Evolutionary conservation across 2,797 vertebrate species (phyloP).

Genomic region (Rhabdophis nuchalis): DNA sequence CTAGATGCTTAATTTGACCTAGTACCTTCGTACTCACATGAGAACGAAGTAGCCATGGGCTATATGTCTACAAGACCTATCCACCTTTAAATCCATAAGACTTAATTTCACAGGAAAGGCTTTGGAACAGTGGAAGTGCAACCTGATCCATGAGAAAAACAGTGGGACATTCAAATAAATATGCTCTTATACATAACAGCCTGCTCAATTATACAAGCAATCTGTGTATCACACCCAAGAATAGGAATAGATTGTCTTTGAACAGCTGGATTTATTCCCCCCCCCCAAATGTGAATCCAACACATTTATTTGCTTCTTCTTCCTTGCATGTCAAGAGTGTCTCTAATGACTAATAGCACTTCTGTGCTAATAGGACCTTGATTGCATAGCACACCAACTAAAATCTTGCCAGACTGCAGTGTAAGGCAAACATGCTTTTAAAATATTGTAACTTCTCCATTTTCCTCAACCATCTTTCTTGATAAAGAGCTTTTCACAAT

Average conservation of each 20-base stretch:
- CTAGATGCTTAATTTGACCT: not conserved
- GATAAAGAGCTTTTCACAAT: not conserved
- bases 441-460: not conserved
- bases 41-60: too few species aligned
- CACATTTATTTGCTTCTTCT: not conserved
- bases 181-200: not conserved
- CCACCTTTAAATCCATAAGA: not conserved
- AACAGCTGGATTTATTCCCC: not conserved
- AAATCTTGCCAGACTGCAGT: not conserved
- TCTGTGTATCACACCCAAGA: not conserved
- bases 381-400: not conserved
- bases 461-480: not conserved
- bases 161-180: not conserved
- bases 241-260: not conserved
- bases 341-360: not conserved
- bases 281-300: not conserved
- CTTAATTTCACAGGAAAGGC: not conserved
- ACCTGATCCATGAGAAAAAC: not conserved
- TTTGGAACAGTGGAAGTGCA: not conserved
- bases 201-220: not conserved
- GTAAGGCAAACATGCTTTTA: not conserved
- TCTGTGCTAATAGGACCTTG: not conserved
- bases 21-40: not conserved
- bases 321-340: not conserved
- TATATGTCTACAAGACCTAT: not conserved